Conservation (phyloP, 2,113 vertebrate species). For the Colistium nudipinnis region DNA sequence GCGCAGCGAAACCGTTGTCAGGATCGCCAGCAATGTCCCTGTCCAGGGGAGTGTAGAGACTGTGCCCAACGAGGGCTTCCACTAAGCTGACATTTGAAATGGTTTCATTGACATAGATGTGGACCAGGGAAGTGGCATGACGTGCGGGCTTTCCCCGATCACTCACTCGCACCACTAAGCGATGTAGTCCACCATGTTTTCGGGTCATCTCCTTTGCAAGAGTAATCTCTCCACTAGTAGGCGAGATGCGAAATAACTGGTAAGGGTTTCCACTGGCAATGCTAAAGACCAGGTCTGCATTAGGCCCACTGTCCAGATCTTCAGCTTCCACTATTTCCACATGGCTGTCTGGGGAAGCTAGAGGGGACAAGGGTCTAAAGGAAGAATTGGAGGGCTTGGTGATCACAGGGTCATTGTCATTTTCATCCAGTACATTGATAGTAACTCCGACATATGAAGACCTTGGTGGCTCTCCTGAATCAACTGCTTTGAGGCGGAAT, state of each 20-base stretch:
- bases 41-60: constrained; percentile 94
- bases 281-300: constrained; percentile 91
- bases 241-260: constrained; percentile 94
- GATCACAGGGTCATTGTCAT: constrained; percentile 96
- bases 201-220: constrained; percentile 93
- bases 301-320: constrained; percentile 93
- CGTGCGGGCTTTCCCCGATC: constrained; percentile 93
- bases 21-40: constrained; percentile 98
- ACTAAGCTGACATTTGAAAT: constrained; percentile 92
- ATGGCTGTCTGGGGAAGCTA: constrained; percentile 90
- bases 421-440: constrained; percentile 98
- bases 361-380: constrained; percentile 89
- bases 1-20: constrained; percentile 91
- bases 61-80: constrained; percentile 94
- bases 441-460: constrained; percentile 96
- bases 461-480: constrained; percentile 91
- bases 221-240: constrained; percentile 92
- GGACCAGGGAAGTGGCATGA: constrained; percentile 92
- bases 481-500: constrained; percentile 95
- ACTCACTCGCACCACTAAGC: constrained; percentile 93
- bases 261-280: constrained; percentile 96
- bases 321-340: constrained; percentile 95
- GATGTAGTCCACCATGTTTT: constrained; percentile 94
- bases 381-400: constrained; percentile 96
- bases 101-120: constrained; percentile 98